Evolutionary conservation across 2,888 invertebrate genomes (phyloP).

Genomic region (Odontomyia ornata): DNA sequence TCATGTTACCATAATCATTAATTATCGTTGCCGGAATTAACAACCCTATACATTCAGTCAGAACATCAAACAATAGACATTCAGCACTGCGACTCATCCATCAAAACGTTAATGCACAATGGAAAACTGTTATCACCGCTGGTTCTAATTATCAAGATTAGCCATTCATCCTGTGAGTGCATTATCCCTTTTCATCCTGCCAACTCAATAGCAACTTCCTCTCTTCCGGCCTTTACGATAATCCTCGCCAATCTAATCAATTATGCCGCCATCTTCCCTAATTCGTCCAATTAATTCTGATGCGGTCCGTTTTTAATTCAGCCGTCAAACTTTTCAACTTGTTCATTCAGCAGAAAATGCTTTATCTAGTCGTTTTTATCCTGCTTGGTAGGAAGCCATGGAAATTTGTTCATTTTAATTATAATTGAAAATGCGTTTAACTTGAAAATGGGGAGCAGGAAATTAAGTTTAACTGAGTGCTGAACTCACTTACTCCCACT

Average conservation of each 20-base stretch:
- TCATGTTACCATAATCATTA: no score
- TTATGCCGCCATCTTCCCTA: background rate
- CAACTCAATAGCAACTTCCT: background rate
- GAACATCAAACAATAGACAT: no score
- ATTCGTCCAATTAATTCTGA: background rate
- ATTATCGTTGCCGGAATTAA: no score
- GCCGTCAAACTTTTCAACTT: constrained; percentile 10
- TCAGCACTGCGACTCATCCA: no score
- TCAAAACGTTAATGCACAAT: no score
- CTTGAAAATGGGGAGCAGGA: background rate
- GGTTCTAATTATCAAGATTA: background rate
- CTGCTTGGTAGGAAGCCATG: background rate
- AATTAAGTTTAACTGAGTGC: background rate
- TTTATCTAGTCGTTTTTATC: background rate
- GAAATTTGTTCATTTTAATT: constrained; percentile 29
- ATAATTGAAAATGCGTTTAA: constrained; percentile 7
- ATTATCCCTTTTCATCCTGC: background rate
- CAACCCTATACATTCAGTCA: no score
- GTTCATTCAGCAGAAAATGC: constrained; percentile 11
- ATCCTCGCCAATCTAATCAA: background rate
- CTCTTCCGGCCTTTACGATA: background rate
- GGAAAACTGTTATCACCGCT: background rate
- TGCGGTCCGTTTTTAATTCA: constrained; percentile 6
- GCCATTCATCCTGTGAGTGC: background rate
- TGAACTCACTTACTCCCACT: background rate